Evolutionary conservation across 2,113 vertebrate genomes (phyloP), one percentile per base, ranked within the genome.

Genomic region (Natator depressus): DNA sequence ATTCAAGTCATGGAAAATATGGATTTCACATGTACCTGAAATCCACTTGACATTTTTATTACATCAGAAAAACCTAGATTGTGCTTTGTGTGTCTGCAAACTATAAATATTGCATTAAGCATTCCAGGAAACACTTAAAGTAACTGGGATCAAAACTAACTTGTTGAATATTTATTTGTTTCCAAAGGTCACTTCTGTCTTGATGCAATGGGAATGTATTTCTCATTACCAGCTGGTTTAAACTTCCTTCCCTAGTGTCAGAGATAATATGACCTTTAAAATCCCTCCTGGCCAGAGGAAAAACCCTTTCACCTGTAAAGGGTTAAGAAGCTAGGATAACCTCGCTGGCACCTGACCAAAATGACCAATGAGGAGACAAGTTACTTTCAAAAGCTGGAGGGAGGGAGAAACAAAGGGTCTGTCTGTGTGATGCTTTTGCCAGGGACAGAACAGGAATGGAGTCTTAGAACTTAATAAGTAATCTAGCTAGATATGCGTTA

Each of bases 121-220:
- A 51, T 38, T 29, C n/a, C 53, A 53, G 53, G 51, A 11, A 25
- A 47, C 2, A 5, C 75, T 90, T 81, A 59, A 31, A 87, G 38
- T 75, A 80, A 84, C 35, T 78, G 35, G 8, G 35, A 91, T 50
- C 59, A 96, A 96, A 96, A 92, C 14, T 72, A 75, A 8, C 65
- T 53, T 84, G 50, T 20, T 2, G 27, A 82, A 87, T 78, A 49
- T 0, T 29, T 7, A 69, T 89, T 82, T 59, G 8, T 79, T 95
- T 90, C 38, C 81, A 90, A 95, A 89, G 54, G 31, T 82, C 11
- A 87, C 4, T 87, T 88, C 55, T 84, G 0, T 50, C 51, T 38
- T 10, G 12, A 78, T 62, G 5, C 12, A 62, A n/a, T 85, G 62
- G 80, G 62, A 42, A 82, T 35, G 19, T 62, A 90, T 86, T 92